phyloP scores from a whole-genome alignment of 2,888 invertebrate genomes.

The Cartodere bifasciata region DNA sequence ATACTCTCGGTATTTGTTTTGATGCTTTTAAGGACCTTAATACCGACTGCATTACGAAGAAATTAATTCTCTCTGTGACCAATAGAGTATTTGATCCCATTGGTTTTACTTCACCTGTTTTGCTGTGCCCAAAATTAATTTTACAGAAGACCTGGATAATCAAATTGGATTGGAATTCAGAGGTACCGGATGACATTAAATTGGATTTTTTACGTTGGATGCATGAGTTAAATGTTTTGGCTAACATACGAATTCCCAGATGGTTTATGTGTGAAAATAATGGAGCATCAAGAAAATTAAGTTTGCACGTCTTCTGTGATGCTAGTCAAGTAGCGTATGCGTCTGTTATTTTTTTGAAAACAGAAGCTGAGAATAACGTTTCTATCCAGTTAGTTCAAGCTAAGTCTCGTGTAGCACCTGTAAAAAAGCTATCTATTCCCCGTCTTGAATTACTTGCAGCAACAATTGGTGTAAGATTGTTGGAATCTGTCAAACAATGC shows the following conservation, averaged over 20 bases:
- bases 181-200: too few species aligned
- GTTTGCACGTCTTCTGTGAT: background rate
- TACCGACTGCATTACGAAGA: too few species aligned
- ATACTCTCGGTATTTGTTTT: too few species aligned
- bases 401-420: constrained; percentile 1
- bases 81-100: too few species aligned
- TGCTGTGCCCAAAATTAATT: too few species aligned
- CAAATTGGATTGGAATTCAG: too few species aligned
- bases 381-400: background rate
- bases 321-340: background rate
- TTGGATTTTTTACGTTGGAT: background rate
- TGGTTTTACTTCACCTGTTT: too few species aligned
- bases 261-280: background rate
- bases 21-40: too few species aligned
- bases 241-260: background rate
- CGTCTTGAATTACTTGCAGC: constrained; percentile 21
- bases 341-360: background rate
- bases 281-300: background rate
- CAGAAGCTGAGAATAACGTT: background rate
- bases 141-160: too few species aligned
- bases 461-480: constrained; percentile 18
- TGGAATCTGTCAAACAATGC: background rate
- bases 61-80: too few species aligned
- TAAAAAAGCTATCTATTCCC: constrained; percentile 18
- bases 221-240: background rate